Percentiles rank a stretch among this genome's conserved stretches.
These are phyloP conservation scores for rabbit (Oryctolagus cuniculus) DNA, from an alignment of 2,113 vertebrate species.

Conservation along the genomic window DNA sequence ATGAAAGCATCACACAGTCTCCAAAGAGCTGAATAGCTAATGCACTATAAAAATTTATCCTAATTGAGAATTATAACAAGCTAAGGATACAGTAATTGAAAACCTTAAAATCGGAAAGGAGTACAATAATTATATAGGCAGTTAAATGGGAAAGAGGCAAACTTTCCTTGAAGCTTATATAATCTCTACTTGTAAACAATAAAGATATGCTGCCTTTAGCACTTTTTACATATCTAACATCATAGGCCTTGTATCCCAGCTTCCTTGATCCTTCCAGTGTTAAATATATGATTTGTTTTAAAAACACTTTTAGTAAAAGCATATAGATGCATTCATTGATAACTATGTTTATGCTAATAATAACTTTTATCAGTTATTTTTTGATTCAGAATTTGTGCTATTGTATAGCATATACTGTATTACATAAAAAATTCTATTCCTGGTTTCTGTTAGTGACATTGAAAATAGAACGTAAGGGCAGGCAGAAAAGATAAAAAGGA, in stretches of 20 bases:
- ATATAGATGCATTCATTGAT: neutral
- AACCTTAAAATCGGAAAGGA: neutral
- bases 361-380: conserved; percentile 1
- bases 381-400: neutral
- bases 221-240: neutral
- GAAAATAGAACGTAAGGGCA: conserved; percentile 37
- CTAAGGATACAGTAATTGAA: neutral
- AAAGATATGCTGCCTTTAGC: neutral
- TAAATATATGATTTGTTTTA: neutral
- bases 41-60: neutral
- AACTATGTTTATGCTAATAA: neutral
- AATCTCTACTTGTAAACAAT: neutral
- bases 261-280: neutral
- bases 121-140: neutral
- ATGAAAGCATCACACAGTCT: neutral
- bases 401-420: neutral
- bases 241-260: neutral
- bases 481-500: neutral
- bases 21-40: neutral
- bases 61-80: neutral
- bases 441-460: neutral
- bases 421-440: conserved; percentile 17
- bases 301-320: neutral
- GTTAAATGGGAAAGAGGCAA: neutral
- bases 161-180: neutral